A percentile compares a stretch with the other conserved stretches of the same genome.
These are phyloP conservation scores for Leucophenga maculata DNA, from an alignment of 2,888 invertebrate species.

Conservation along the genomic window DNA sequence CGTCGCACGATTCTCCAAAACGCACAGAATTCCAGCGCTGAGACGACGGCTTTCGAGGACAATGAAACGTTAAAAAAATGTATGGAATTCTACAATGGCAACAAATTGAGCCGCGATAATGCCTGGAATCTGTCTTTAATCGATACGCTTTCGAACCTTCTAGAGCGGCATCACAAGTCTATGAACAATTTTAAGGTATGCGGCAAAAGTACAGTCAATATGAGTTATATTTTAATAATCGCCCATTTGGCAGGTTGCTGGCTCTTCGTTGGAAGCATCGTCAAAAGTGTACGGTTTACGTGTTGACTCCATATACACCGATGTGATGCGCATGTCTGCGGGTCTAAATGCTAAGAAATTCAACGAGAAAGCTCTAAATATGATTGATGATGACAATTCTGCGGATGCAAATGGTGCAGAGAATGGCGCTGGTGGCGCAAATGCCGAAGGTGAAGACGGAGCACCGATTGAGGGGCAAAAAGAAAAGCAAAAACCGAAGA, in stretches of 20 bases:
- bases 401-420: conserved; percentile 48
- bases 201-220: not conserved
- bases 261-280: conserved; percentile 89
- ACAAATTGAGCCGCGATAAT: conserved; percentile 91
- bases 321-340: conserved; percentile 84
- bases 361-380: conserved; percentile 51
- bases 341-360: conserved; percentile 72
- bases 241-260: conserved; percentile 78
- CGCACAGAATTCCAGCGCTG: conserved; percentile 40
- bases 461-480: conserved; percentile 31
- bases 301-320: conserved; percentile 88
- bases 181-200: conserved; percentile 81
- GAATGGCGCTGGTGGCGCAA: conserved; percentile 39
- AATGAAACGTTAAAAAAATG: conserved; percentile 83
- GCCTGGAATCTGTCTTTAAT: conserved; percentile 91
- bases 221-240: conserved; percentile 55
- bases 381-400: conserved; percentile 52
- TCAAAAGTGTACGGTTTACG: conserved; percentile 89
- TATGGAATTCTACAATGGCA: conserved; percentile 84
- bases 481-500: conserved; percentile 58
- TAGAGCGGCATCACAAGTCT: conserved; percentile 80
- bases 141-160: conserved; percentile 85
- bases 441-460: conserved; percentile 47
- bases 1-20: conserved; percentile 56
- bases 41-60: conserved; percentile 65